These are phyloP conservation scores for Elgaria multicarinata DNA, from an alignment of 2,113 vertebrate genomes.

Conservation along the genomic window DNA sequence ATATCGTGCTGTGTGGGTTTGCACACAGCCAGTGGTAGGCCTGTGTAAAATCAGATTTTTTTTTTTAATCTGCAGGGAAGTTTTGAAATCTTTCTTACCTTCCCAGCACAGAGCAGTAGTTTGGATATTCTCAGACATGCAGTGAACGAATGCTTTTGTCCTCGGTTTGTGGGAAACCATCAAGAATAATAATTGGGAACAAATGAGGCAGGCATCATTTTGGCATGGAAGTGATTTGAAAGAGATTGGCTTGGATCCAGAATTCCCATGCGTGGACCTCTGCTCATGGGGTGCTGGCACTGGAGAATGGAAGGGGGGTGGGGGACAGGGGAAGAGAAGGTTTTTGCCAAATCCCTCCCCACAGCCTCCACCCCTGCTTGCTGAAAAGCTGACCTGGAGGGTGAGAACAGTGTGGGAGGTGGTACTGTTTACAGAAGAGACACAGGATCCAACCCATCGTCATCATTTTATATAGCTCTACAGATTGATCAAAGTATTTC, in stretches of 20 bases:
- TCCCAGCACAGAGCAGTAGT: neutral
- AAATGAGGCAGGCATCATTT: neutral
- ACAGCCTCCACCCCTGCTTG: neutral
- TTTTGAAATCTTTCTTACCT: neutral
- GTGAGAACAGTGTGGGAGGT: neutral
- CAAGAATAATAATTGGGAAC: neutral
- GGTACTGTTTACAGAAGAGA: neutral
- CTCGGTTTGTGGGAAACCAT: neutral
- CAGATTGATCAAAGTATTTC: neutral
- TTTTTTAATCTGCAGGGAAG: neutral
- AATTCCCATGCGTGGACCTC: neutral
- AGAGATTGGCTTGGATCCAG: neutral
- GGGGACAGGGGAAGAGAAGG: neutral
- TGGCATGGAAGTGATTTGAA: neutral
- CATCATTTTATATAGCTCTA: neutral
- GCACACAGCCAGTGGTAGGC: neutral
- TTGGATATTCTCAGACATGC: neutral
- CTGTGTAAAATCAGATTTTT: neutral
- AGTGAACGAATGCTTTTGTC: neutral
- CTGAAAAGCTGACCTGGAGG: neutral
- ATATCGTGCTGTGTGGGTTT: neutral
- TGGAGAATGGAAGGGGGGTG: neutral
- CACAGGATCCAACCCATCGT: neutral
- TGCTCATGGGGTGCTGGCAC: neutral
- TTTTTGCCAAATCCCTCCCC: neutral